Evolutionary conservation across 2,797 vertebrate genomes (phyloP).

Genomic region (Molossus molossus): DNA sequence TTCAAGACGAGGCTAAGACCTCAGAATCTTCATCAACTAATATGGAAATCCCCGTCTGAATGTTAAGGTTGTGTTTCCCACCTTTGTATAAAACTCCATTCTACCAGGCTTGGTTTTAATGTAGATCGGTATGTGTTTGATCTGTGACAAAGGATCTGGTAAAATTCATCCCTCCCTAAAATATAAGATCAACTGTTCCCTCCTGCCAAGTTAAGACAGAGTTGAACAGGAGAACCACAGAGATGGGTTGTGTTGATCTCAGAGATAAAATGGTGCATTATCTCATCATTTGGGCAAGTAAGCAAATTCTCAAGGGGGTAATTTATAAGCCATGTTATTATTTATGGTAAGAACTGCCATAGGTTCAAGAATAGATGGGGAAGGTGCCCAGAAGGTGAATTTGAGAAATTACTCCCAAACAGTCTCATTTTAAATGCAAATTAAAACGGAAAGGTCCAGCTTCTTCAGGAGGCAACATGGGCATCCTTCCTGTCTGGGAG

Average conservation of each 20-base stretch:
- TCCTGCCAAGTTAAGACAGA: background rate
- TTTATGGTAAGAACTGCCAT: background rate
- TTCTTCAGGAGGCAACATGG: background rate
- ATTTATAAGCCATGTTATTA: background rate
- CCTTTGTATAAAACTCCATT: background rate
- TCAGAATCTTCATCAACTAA: background rate
- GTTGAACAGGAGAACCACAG: background rate
- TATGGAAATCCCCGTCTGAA: background rate
- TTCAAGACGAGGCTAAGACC: background rate
- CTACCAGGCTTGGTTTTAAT: background rate
- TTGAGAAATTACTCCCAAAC: background rate
- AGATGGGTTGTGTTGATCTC: background rate
- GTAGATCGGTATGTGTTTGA: background rate
- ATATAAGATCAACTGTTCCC: background rate
- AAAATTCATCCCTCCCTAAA: background rate
- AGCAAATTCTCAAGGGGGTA: background rate
- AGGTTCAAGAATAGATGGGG: constrained; percentile 2
- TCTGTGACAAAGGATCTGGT: background rate
- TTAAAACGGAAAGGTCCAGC: background rate
- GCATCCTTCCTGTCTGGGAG: background rate
- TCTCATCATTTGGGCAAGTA: background rate
- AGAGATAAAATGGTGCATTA: background rate
- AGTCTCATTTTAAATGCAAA: background rate
- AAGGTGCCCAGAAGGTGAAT: background rate
- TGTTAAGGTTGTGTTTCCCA: background rate